phyloP scores from a whole-genome alignment of 2,797 vertebrate species.

The Rhyacichthys aspro region DNA sequence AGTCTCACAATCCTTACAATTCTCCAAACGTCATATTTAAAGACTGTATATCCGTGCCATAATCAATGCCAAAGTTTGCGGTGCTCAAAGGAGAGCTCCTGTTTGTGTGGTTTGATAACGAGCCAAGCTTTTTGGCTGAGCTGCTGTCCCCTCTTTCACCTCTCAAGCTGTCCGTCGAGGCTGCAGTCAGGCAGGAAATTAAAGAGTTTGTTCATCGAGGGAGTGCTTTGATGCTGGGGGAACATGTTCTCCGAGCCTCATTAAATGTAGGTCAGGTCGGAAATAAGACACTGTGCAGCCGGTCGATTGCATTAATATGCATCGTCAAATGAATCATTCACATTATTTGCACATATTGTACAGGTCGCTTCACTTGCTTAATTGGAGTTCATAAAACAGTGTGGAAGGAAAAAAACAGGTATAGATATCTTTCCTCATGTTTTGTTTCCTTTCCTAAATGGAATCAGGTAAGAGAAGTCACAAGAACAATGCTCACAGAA shows the following conservation, averaged over 20 bases:
- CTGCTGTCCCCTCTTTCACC: constrained; percentile 19
- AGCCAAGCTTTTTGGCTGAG: constrained; percentile 6
- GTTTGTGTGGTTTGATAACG: constrained; percentile 17
- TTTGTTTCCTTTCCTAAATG: too few relatives aligned
- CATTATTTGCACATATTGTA: neutral
- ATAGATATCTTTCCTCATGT: too few relatives aligned
- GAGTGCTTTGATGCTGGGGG: constrained; percentile 30
- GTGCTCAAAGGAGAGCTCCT: neutral
- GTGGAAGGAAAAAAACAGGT: too few relatives aligned
- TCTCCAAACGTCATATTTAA: neutral
- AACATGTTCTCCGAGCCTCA: constrained; percentile 8
- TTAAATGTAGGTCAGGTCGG: constrained; percentile 35
- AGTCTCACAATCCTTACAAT: too few relatives aligned
- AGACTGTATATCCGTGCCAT: constrained; percentile 1
- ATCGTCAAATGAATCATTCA: constrained; percentile 9
- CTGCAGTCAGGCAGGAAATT: constrained; percentile 35
- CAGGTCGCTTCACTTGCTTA: too few relatives aligned
- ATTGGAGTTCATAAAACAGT: too few relatives aligned
- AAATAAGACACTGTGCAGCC: constrained; percentile 4
- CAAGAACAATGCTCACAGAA: too few relatives aligned
- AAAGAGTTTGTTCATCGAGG: constrained; percentile 27
- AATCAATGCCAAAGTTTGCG: neutral
- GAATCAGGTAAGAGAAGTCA: too few relatives aligned
- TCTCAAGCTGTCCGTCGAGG: constrained; percentile 17
- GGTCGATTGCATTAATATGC: neutral